A percentile compares a stretch with the other conserved stretches of the same genome.
Evolutionary conservation across 1,140 invertebrate genomes (phyloP).

Genomic region (Drosophila ercepeae): DNA sequence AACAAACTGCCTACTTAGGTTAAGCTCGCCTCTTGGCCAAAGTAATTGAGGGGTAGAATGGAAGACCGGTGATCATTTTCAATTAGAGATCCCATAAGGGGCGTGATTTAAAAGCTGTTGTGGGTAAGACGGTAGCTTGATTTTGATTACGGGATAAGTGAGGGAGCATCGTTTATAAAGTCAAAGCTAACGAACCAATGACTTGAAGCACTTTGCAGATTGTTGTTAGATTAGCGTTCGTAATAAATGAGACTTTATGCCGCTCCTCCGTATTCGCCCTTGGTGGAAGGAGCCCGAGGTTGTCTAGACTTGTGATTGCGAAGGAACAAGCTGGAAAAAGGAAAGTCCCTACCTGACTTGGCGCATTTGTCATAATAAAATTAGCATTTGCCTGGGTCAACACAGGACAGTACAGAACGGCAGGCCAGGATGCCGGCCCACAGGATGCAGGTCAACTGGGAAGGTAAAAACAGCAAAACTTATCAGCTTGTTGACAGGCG

Average conservation of each 20-base stretch:
- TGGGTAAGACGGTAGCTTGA: slow-evolving; percentile 61
- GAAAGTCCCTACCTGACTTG: slow-evolving; percentile 35
- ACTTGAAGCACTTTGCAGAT: slow-evolving; percentile 44
- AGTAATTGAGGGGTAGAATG: slow-evolving; percentile 25
- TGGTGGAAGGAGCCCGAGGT: slow-evolving; percentile 18
- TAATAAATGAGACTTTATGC: slow-evolving; percentile 24
- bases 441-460: slow-evolving; percentile 21
- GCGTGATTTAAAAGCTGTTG: slow-evolving; percentile 46
- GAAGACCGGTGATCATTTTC: slow-evolving; percentile 63
- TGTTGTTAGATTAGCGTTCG: slow-evolving; percentile 47
- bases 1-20: slow-evolving; percentile 71
- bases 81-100: slow-evolving; percentile 47
- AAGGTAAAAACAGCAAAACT: slow-evolving; percentile 44
- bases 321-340: slow-evolving; percentile 31
- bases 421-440: slow-evolving; percentile 13
- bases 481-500: slow-evolving; percentile 64
- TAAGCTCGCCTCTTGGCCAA: slow-evolving; percentile 29
- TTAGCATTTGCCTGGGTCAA: slow-evolving; percentile 68
- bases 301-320: slow-evolving; percentile 51
- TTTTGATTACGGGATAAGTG: slow-evolving; percentile 42
- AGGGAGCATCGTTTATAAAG: slow-evolving; percentile 43
- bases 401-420: slow-evolving; percentile 1
- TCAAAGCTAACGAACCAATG: slow-evolving; percentile 48
- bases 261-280: background rate
- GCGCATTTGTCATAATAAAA: slow-evolving; percentile 77